A percentile compares a stretch with the other conserved stretches of the same genome.
These are phyloP conservation scores for Drosophila suzukii DNA, from an alignment of 1,140 invertebrate species.

Conservation along the genomic window DNA sequence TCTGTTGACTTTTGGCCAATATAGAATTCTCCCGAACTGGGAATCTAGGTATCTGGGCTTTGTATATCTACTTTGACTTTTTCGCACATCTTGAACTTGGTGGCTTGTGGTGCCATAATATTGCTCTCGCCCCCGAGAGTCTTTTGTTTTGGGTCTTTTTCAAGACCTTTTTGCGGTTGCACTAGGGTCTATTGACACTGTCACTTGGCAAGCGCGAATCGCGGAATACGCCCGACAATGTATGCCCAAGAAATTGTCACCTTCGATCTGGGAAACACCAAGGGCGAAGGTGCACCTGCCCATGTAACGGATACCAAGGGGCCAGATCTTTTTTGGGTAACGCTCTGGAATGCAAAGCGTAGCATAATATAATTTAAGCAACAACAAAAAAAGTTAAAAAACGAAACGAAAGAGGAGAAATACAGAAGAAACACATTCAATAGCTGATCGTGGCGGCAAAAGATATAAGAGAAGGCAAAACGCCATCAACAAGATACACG, in stretches of 20 bases:
- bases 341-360: conserved; percentile 69
- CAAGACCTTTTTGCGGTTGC: conserved; percentile 31
- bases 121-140: conserved; percentile 1
- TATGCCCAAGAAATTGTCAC: conserved; percentile 65
- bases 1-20: conserved; percentile 22
- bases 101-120: neutral
- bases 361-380: conserved; percentile 79
- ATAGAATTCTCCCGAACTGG: conserved; percentile 8
- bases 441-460: conserved; percentile 60
- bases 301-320: conserved; percentile 50
- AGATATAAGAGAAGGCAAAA: conserved; percentile 82
- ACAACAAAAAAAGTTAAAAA: conserved; percentile 18
- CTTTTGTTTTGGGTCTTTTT: conserved; percentile 15
- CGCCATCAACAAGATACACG: conserved; percentile 81
- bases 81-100: conserved; percentile 31
- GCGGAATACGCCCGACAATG: conserved; percentile 61
- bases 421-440: conserved; percentile 53
- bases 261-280: conserved; percentile 6
- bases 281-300: conserved; percentile 50
- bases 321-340: conserved; percentile 21
- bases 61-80: conserved; percentile 10
- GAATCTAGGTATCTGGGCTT: conserved; percentile 7
- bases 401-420: conserved; percentile 30
- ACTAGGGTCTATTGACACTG: conserved; percentile 55
- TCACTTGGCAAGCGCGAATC: conserved; percentile 55